Evolutionary conservation across 2,113 vertebrate genomes (phyloP).

Genomic region (Perognathus longimembris): DNA sequence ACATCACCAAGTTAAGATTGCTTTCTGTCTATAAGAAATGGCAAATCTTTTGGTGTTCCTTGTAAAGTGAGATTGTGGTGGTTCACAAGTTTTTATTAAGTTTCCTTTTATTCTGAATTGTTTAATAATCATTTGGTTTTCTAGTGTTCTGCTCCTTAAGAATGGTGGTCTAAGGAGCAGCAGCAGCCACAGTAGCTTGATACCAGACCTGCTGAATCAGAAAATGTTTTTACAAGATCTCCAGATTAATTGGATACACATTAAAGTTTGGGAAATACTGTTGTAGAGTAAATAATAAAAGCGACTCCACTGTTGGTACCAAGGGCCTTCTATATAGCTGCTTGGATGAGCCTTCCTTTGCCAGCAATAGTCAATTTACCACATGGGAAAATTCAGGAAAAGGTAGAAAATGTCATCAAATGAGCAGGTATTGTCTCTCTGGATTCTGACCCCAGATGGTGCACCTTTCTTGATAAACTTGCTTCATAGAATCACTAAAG

Average conservation of each 20-base stretch:
- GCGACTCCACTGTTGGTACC: not conserved
- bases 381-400: not conserved
- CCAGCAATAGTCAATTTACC: not conserved
- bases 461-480: not conserved
- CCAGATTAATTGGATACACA: not conserved
- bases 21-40: conserved; percentile 51
- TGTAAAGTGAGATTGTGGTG: conserved; percentile 1
- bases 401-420: conserved; percentile 2
- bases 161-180: not conserved
- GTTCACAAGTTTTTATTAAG: conserved; percentile 43
- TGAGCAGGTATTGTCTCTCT: conserved; percentile 3
- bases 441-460: not conserved
- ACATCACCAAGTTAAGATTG: not conserved
- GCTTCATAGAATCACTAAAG: conserved; percentile 38
- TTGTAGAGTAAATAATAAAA: conserved; percentile 26
- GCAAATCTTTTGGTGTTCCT: not conserved
- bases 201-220: not conserved
- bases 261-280: not conserved
- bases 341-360: conserved; percentile 20
- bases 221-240: not conserved
- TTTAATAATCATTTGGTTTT: not conserved
- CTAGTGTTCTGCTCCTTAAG: not conserved
- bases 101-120: conserved; percentile 43
- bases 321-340: conserved; percentile 18
- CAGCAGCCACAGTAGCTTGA: not conserved